Base-by-base conservation (phyloP, 2,797 vertebrate species). In the Merluccius polli region DNA sequence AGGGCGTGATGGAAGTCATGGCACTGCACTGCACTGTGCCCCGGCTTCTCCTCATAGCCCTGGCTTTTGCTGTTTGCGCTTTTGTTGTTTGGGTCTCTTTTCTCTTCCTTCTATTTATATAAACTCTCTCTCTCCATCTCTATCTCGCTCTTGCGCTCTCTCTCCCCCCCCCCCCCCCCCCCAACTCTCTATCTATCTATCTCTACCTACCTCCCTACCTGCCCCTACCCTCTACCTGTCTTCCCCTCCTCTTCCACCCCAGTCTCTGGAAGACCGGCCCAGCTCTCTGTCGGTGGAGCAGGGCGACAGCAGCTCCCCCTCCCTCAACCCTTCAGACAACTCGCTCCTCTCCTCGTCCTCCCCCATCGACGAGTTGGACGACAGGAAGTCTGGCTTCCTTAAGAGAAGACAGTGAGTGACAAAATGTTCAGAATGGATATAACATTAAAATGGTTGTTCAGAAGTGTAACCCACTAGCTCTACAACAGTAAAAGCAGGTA, bases 271-370 rank as follows among this genome's bases (percentile, higher is more conserved):
- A 87, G 98, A 99, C 77, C 96, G 97, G 30, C 97, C 98, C 79
- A 96, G 95, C 87, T 98, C 97, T 24, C 92, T 99, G 48, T 94
- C 97, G 15, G 96, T 98, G 5, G 96, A 98, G 83, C 95, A 96
- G 76, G 95, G 94, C 12, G 97, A 98, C 91, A 98, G 95, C 87
- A 98, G 96, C 89, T 98, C 97, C 78, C 96, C 96, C 1, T 98
- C 97, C 48, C 94, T 98, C 88, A 98, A 97, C 85, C 97, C 97
- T 59, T 98, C 96, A 0, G 97, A 99, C 89, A 97, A 97, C 86
- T 99, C 98, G 8, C 95, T 98, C 73, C 94, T 99, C 1, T 99
- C 97, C 16, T 99, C 98, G 69, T 98, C 97, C 0, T 99, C 98
- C 0, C 98, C 97, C 75, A 96, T 97, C 21, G 96, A 99, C 44